These are phyloP conservation scores for Eulemur rufifrons DNA, from an alignment of 2,113 vertebrate genomes.

Conservation along the genomic window DNA sequence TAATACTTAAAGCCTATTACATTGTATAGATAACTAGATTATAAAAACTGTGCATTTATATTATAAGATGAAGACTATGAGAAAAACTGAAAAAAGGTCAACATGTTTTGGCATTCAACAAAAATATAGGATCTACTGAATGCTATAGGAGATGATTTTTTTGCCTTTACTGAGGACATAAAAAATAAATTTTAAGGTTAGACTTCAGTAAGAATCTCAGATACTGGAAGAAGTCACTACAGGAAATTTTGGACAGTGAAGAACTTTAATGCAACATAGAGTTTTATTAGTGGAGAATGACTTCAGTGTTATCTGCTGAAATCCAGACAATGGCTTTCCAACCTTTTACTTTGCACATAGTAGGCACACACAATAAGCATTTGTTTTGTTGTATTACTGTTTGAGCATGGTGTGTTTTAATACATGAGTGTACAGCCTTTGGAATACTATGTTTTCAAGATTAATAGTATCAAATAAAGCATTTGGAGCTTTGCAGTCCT, in stretches of 20 bases:
- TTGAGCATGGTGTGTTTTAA: not conserved
- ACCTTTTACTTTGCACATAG: not conserved
- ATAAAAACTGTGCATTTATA: not conserved
- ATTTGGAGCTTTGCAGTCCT: not conserved
- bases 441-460: not conserved
- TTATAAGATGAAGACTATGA: not conserved
- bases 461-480: not conserved
- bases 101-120: not conserved
- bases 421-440: not conserved
- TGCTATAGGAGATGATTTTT: not conserved
- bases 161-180: not conserved
- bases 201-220: not conserved
- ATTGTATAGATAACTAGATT: not conserved
- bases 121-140: not conserved
- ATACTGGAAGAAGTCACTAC: not conserved
- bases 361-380: not conserved
- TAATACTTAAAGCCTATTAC: not conserved
- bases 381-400: not conserved
- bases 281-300: not conserved
- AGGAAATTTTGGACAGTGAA: not conserved
- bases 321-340: not conserved
- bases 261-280: not conserved
- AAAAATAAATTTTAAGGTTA: not conserved
- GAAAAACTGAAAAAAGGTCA: not conserved
- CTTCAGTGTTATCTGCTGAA: not conserved